A percentile compares a stretch with the other conserved stretches of the same genome.
These are phyloP conservation scores for Drosophila busckii DNA, from an alignment of 1,140 invertebrate genomes.

Conservation along the genomic window DNA sequence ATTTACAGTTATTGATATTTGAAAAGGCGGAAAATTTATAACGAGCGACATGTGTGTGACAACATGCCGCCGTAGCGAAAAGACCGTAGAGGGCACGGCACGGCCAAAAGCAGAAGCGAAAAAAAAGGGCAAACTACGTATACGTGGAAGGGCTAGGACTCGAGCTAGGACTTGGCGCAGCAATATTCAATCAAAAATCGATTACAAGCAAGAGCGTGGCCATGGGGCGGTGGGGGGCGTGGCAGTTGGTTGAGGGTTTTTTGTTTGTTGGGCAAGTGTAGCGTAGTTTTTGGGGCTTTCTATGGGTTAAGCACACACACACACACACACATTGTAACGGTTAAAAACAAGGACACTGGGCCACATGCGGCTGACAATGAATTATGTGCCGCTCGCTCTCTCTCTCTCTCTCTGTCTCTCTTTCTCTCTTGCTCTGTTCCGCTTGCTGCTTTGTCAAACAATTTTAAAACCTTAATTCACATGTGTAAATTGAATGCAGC, in stretches of 20 bases:
- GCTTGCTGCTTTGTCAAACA: conserved; percentile 52
- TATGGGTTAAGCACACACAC: neutral
- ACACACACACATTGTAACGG: neutral
- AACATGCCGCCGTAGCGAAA: conserved; percentile 41
- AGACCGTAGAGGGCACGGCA: neutral
- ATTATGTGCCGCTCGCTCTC: conserved; percentile 37
- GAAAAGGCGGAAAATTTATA: conserved; percentile 79
- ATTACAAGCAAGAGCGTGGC: conserved; percentile 50
- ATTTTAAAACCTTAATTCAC: conserved; percentile 76
- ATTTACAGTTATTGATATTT: conserved; percentile 79
- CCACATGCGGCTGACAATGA: conserved; percentile 70
- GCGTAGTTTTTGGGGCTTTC: neutral
- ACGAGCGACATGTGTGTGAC: conserved; percentile 77
- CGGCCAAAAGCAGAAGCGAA: neutral
- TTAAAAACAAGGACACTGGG: conserved; percentile 18
- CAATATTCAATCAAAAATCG: conserved; percentile 79
- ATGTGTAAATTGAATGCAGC: conserved; percentile 73
- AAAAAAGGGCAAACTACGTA: neutral
- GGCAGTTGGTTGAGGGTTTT: neutral
- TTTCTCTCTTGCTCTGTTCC: conserved; percentile 6
- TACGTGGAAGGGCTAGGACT: conserved; percentile 14
- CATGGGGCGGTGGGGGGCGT: neutral
- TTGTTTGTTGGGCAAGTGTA: neutral
- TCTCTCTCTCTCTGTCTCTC: neutral
- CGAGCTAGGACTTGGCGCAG: too few species aligned